A percentile compares a stretch with the other conserved stretches of the same genome.
Conservation (phyloP, 2,888 invertebrate species). For the Pammene fasciana region DNA sequence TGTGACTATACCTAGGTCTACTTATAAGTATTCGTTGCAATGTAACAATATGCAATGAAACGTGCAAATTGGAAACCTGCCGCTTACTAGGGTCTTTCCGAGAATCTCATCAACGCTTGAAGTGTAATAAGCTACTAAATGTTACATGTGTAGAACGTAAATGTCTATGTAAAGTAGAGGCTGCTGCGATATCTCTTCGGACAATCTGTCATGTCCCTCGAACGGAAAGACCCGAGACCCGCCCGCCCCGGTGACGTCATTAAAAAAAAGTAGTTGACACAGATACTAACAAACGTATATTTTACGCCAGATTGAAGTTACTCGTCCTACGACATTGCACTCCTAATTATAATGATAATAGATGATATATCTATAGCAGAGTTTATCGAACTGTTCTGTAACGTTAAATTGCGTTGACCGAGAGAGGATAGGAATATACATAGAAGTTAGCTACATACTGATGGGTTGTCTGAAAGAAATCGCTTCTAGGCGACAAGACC, state of each 20-base stretch:
- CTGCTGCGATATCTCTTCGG: constrained; percentile 23
- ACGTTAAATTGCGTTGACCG: constrained; percentile 25
- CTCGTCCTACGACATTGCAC: constrained; percentile 17
- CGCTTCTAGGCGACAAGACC: too few relatives aligned
- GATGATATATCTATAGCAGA: constrained; percentile 20
- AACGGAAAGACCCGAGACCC: constrained; percentile 28
- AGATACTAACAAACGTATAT: constrained; percentile 9
- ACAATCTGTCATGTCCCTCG: constrained; percentile 4
- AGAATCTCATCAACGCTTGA: constrained; percentile 17
- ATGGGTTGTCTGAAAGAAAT: too few relatives aligned
- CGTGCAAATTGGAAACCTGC: constrained; percentile 2
- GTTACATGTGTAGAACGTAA: constrained; percentile 32
- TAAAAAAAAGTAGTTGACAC: constrained; percentile 16
- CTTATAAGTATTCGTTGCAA: too few relatives aligned
- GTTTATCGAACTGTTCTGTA: constrained; percentile 31
- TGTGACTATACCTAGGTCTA: too few relatives aligned
- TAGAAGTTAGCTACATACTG: too few relatives aligned
- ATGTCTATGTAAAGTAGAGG: constrained; percentile 35
- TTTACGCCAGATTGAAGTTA: constrained; percentile 23
- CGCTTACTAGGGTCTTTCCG: constrained; percentile 34
- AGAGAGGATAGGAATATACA: constrained; percentile 26
- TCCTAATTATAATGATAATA: constrained; percentile 25
- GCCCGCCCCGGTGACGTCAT: constrained; percentile 28
- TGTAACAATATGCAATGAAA: too few relatives aligned
- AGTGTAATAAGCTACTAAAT: constrained; percentile 26